Evolutionary conservation across 2,113 vertebrate species (phyloP), one percentile per base, ranked within the genome.

Genomic region (Bubo bubo): DNA sequence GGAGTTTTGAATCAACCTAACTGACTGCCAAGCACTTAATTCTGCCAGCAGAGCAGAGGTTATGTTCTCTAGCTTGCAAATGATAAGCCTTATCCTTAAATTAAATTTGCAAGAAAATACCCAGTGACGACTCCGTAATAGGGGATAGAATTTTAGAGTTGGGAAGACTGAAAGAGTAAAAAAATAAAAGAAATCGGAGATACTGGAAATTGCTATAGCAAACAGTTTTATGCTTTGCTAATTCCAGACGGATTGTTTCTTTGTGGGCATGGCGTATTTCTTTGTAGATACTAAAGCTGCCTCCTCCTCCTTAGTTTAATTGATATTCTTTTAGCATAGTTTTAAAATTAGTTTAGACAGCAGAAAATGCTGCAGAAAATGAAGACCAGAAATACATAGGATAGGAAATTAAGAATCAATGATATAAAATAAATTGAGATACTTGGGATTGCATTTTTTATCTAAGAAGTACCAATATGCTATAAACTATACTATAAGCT

Each of bases 91-190:
- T 14, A 13, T 50, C 37, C 82, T 90, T 41, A 90, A 76, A 75
- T 59, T 52, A 70, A 39, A 71, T 77, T 77, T 14, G 27, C 45
- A 58, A 68, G 47, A 91, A 58, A 5, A 13, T 28, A 32, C 4
- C 30, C 22, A 68, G 27, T 63, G 84, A 81, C 0, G 0, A 30
- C 30, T 91, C 47, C 2, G 1, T 83, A 43, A 52, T 2, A n/a
- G 50, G 13, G 24, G 22, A 24, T 18, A 56, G 41, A 79, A 80
- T 73, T 70, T 50, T 50, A 83, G 34, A 70, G 11, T 5, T 90
- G 37, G 10, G 26, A 75, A 53, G 22, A 53, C 41, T 70, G 52
- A 64, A 41, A 75, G 16, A 76, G 19, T 49, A 26, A 71, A 79
- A 72, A 74, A 53, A 53, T 19, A 47, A 68, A 32, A 91, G 9